Base-by-base conservation (phyloP, 2,797 vertebrate genomes). In the Furcifer pardalis region DNA sequence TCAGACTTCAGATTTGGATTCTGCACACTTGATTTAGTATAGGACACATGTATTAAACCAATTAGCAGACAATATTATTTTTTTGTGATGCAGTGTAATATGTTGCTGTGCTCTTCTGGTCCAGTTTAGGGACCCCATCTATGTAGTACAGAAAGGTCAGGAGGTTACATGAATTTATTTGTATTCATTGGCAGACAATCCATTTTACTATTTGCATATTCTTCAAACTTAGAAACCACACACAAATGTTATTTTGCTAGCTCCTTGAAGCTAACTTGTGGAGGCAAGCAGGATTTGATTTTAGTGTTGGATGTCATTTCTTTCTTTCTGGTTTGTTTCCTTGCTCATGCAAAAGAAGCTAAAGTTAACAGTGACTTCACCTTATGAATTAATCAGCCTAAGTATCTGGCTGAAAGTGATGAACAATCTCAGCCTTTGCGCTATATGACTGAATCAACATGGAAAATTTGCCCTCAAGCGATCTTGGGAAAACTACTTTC, bases 61-160 rank as follows among this genome's bases (percentile, higher is more conserved):
- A n/a, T n/a, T n/a, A n/a, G n/a, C n/a, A n/a, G n/a, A n/a, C n/a
- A n/a, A n/a, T n/a, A n/a, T n/a, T n/a, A n/a, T n/a, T n/a, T n/a
- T n/a, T n/a, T n/a, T n/a, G n/a, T n/a, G n/a, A n/a, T n/a, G n/a
- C n/a, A n/a, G n/a, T n/a, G n/a, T n/a, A n/a, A 30, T 35, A 83
- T 81, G 44, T 88, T 79, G 68, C 42, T 17, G 2, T 44, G 60
- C 5, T 73, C 9, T 10, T 85, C 30, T 23, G 42, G 40, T 42
- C 32, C 87, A 85, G 80, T 89, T 86, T 83, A 87, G 81, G 23
- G 42, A 83, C 77, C 72, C 89, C 86, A 90, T 86, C 63, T 27
- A 76, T 74, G 49, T 5, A 44, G 72, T 49, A 73, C 35, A 76
- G 87, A 89, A 1, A 87, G 42, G 81, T 73, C 80, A 82, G 59